These are phyloP conservation scores for Proisotoma minuta DNA, from an alignment of 2,888 invertebrate species.

Conservation along the genomic window DNA sequence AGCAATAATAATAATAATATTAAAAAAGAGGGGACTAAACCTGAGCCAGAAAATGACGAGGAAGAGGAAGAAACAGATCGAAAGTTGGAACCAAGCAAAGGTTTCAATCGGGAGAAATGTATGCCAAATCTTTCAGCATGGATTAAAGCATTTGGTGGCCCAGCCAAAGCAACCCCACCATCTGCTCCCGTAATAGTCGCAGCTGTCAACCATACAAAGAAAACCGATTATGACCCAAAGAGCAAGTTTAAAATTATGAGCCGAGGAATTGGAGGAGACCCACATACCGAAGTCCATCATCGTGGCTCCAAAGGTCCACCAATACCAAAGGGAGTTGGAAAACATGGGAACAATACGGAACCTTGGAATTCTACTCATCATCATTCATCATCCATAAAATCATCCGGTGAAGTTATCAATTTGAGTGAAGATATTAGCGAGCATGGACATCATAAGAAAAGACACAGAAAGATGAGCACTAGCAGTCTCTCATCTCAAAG, in stretches of 20 bases:
- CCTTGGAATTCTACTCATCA: background rate
- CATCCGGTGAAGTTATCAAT: too few relatives aligned
- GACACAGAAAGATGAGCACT: constrained; percentile 67
- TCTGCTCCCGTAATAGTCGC: constrained; percentile 52
- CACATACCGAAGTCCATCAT: constrained; percentile 7
- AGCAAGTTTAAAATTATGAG: constrained; percentile 46
- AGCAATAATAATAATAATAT: constrained; percentile 61
- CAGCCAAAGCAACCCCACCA: constrained; percentile 58
- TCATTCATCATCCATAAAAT: too few relatives aligned
- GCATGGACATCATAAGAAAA: constrained; percentile 50
- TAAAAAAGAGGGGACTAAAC: too few relatives aligned
- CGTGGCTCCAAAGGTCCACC: background rate
- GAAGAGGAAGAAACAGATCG: constrained; percentile 47
- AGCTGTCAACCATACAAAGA: constrained; percentile 50
- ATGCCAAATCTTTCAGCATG: constrained; percentile 84
- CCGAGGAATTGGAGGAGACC: constrained; percentile 21
- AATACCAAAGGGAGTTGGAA: background rate
- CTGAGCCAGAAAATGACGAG: constrained; percentile 42
- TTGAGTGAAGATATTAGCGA: background rate
- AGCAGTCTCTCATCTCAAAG: constrained; percentile 63
- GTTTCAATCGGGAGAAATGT: constrained; percentile 61
- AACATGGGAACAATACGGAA: background rate
- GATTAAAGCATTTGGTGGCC: constrained; percentile 87
- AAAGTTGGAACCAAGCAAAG: constrained; percentile 51
- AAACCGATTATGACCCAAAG: constrained; percentile 46